phyloP scores from a whole-genome alignment of 2,888 invertebrate genomes.

The Sarcophaga caerulescens region DNA sequence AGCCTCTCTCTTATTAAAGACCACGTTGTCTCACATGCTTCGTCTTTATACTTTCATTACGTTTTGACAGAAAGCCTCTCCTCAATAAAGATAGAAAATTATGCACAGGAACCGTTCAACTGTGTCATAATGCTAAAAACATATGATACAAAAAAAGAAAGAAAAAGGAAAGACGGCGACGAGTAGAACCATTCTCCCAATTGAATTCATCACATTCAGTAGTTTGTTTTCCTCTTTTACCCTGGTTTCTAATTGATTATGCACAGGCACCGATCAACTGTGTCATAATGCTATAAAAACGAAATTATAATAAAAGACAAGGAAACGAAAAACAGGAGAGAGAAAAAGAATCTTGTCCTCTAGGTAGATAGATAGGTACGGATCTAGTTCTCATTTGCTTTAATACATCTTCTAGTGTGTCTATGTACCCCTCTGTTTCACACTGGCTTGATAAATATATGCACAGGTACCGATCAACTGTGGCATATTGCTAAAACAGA shows the following conservation, averaged over 20 bases:
- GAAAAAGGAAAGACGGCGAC: neutral
- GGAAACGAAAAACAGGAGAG: conserved; percentile 41
- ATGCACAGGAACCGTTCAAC: conserved; percentile 68
- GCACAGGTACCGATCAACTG: conserved; percentile 71
- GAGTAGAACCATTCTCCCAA: neutral
- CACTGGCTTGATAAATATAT: conserved; percentile 38
- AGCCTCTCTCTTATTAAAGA: neutral
- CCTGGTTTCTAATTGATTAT: neutral
- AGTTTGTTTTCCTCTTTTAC: neutral
- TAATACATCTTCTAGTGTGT: neutral
- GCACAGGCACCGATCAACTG: conserved; percentile 64
- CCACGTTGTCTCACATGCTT: neutral
- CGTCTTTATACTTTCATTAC: neutral
- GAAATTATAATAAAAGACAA: conserved; percentile 43
- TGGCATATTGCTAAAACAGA: conserved; percentile 67
- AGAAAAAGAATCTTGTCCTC: neutral
- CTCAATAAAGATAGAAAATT: neutral
- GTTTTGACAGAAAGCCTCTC: neutral
- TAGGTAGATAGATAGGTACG: neutral
- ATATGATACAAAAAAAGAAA: conserved; percentile 40
- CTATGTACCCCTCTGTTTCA: conserved; percentile 11
- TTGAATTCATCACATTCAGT: neutral
- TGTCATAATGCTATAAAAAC: conserved; percentile 60
- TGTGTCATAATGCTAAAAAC: conserved; percentile 63
- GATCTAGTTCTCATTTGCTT: too few relatives aligned